Evolutionary conservation across 2,888 invertebrate species (phyloP).

Genomic region (Tortrix viridana): DNA sequence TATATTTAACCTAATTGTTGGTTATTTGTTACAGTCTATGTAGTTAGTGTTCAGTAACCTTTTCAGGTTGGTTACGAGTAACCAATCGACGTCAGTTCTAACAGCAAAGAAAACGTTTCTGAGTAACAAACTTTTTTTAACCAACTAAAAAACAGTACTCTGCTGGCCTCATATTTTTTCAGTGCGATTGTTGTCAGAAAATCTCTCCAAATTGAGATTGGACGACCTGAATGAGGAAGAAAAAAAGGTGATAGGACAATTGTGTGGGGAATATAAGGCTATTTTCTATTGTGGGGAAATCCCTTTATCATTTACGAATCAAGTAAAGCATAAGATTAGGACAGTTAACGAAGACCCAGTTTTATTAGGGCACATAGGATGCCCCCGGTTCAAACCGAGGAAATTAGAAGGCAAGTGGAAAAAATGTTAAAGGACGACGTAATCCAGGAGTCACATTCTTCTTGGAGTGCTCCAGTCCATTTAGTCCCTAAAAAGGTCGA

Average conservation of each 20-base stretch:
- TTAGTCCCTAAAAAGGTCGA: conserved; percentile 58
- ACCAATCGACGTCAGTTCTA: too few species aligned
- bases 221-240: too few species aligned
- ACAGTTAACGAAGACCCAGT: conserved; percentile 46
- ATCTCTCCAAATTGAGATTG: conserved; percentile 14
- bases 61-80: too few species aligned
- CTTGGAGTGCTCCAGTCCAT: conserved; percentile 56
- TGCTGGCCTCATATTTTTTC: conserved; percentile 12
- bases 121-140: too few species aligned
- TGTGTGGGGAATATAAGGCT: conserved; percentile 16
- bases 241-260: conserved; percentile 2
- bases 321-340: conserved; percentile 20
- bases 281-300: conserved; percentile 25
- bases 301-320: conserved; percentile 4
- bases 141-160: too few species aligned
- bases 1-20: too few species aligned
- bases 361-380: conserved; percentile 46
- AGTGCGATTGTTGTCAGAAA: conserved; percentile 5
- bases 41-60: too few species aligned
- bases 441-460: conserved; percentile 50
- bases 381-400: conserved; percentile 44
- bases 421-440: conserved; percentile 50
- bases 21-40: too few species aligned
- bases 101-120: too few species aligned
- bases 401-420: conserved; percentile 50